phyloP scores from a whole-genome alignment of 1,140 invertebrate genomes.

The Bombus turneri region DNA sequence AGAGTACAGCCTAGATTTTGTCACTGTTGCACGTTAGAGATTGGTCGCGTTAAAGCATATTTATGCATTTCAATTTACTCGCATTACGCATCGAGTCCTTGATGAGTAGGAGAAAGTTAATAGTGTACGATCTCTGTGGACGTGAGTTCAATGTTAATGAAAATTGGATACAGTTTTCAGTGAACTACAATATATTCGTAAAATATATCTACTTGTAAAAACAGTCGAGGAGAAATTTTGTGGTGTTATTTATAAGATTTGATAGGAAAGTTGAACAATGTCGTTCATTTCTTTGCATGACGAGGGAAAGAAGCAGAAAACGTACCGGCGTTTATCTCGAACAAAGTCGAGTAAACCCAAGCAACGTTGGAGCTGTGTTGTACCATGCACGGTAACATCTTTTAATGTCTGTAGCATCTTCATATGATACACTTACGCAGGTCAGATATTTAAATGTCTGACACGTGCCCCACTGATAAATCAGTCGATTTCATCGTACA shows the following conservation, averaged over 20 bases:
- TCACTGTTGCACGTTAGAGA: not conserved
- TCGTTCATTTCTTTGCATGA: conserved; percentile 48
- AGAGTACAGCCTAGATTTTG: conserved; percentile 3
- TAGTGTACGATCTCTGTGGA: not conserved
- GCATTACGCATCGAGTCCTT: not conserved
- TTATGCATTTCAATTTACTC: not conserved
- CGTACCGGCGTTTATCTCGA: conserved; percentile 16
- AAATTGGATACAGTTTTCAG: not conserved
- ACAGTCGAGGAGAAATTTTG: not conserved
- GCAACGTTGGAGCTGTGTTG: conserved; percentile 66
- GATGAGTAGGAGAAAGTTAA: not conserved
- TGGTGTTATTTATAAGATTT: not conserved
- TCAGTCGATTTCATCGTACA: not conserved
- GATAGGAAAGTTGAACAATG: conserved; percentile 42
- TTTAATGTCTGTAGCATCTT: not conserved
- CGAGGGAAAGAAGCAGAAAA: conserved; percentile 35
- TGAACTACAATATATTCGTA: too few relatives aligned
- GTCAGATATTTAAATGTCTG: not conserved
- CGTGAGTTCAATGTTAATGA: not conserved
- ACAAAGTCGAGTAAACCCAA: conserved; percentile 57
- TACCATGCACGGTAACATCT: conserved; percentile 70
- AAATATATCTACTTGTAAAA: not conserved
- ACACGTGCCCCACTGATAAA: conserved; percentile 5
- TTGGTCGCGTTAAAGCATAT: not conserved
- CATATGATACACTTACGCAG: not conserved